Evolutionary conservation across 2,888 invertebrate genomes (phyloP).

Genomic region (Spilosoma lubricipeda): DNA sequence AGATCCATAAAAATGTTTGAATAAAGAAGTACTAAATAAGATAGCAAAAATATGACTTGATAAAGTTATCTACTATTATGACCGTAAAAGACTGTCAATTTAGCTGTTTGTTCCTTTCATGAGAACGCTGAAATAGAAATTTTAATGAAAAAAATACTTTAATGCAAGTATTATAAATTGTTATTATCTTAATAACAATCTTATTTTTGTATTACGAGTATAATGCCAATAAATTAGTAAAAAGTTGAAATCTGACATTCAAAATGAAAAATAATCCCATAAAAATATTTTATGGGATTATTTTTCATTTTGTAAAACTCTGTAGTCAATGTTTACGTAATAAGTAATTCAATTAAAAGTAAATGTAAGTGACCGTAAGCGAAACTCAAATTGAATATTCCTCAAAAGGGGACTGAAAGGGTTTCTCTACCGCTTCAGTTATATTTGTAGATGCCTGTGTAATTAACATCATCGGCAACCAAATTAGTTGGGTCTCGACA

Average conservation of each 20-base stretch:
- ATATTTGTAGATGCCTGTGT: neutral
- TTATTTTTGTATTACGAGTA: too few relatives aligned
- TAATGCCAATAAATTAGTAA: neutral
- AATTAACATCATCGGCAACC: neutral
- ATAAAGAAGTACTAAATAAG: neutral
- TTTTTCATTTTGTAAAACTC: neutral
- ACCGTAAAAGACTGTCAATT: neutral
- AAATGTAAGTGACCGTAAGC: neutral
- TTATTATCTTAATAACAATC: too few relatives aligned
- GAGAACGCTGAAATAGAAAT: too few relatives aligned
- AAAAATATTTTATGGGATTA: neutral
- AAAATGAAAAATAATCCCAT: too few relatives aligned
- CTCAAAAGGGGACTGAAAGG: neutral
- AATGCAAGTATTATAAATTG: neutral
- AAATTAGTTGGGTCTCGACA: slow-evolving; percentile 2
- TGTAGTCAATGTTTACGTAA: neutral
- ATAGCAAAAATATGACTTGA: neutral
- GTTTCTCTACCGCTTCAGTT: neutral
- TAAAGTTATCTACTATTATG: neutral
- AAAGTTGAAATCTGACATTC: neutral
- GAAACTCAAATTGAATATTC: neutral
- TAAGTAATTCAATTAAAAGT: neutral
- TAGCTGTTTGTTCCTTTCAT: neutral
- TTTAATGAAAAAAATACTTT: neutral
- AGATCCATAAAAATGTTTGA: neutral